Base-by-base conservation (phyloP, 2,113 vertebrate species). In the Cathartes aura region DNA sequence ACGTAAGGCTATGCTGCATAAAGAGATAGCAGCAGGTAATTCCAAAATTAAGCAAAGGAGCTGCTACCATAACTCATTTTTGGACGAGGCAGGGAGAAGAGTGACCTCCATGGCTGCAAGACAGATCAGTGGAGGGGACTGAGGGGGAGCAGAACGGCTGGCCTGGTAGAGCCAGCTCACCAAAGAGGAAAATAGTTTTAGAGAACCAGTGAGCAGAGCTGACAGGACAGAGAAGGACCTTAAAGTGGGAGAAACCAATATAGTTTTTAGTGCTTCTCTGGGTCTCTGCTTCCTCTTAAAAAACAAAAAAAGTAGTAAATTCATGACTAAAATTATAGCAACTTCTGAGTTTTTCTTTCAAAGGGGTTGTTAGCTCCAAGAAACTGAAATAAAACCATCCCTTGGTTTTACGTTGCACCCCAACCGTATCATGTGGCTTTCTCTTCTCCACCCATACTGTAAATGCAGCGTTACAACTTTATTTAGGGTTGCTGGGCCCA, bases 61-160 rank as follows among this genome's bases (percentile, higher is more conserved):
- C 27, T 71, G 43, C 47, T 79, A 10, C 20, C 2, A 1, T 34
- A 47, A 50, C 55, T 89, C 3, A 2, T 4, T 67, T 91, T 59
- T 22, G 8, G 30, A 21, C 1, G 3, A 55, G 73, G 17, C 20
- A 50, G 38, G 32, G 8, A 5, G 14, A 72, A n/a, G 26, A 43
- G 8, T 16, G 21, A 88, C n/a, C 14, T 72, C 15, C 0, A 0
- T 10, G 27, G 22, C 55, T 55, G 26, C 18, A 34, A 55, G 45
- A 30, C 0, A 0, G 6, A 16, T 20, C 9, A 78, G 38, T 2
- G 0, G 18, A 78, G 6, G 19, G 5, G 30, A 34, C 11, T 10
- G 20, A 36, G 13, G 2, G 9, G 15, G 5, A 66, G 34, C 17
- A 78, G 50, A 42, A 45, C 0, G 0, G 10, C 38, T 83, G 40